Evolutionary conservation across 2,797 vertebrate species (phyloP).

Genomic region (Brotula barbata): DNA sequence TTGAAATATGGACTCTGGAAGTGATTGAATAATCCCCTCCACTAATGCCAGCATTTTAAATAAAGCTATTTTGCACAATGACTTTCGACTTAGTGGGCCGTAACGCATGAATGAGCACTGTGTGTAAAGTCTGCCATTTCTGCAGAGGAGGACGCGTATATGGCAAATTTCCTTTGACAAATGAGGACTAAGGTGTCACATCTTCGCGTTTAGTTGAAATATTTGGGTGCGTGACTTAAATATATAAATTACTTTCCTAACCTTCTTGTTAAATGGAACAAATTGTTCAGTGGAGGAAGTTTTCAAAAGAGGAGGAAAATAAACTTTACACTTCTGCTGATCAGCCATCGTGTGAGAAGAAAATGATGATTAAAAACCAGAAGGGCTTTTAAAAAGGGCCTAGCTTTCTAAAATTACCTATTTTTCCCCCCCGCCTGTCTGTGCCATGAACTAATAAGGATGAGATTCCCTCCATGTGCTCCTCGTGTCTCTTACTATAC

Average conservation of each 20-base stretch:
- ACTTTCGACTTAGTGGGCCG: slow-evolving; percentile 60
- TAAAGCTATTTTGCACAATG: slow-evolving; percentile 62
- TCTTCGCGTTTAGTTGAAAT: slow-evolving; percentile 12
- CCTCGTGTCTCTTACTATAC: slow-evolving; percentile 71
- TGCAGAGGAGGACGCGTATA: slow-evolving; percentile 19
- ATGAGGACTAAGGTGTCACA: slow-evolving; percentile 8
- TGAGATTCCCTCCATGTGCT: slow-evolving; percentile 65
- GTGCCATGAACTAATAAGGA: slow-evolving; percentile 72
- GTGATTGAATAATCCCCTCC: slow-evolving; percentile 63
- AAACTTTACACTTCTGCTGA: slow-evolving; percentile 29
- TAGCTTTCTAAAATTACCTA: slow-evolving; percentile 68
- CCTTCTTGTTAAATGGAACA: slow-evolving; percentile 27
- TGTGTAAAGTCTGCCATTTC: slow-evolving; percentile 48
- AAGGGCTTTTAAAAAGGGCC: slow-evolving; percentile 55
- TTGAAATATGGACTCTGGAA: slow-evolving; percentile 51
- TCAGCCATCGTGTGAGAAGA: slow-evolving; percentile 45
- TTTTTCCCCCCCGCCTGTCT: slow-evolving; percentile 56
- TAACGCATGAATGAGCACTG: slow-evolving; percentile 49
- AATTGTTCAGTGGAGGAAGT: slow-evolving; percentile 24
- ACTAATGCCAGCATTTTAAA: slow-evolving; percentile 60
- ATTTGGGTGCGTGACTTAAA: slow-evolving; percentile 12
- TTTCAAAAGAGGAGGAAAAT: slow-evolving; percentile 26
- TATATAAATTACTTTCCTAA: slow-evolving; percentile 8
- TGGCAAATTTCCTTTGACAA: slow-evolving; percentile 18
- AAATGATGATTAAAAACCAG: slow-evolving; percentile 62